Percentiles rank a stretch among this genome's conserved stretches.
phyloP scores from a whole-genome alignment of 2,113 vertebrate species.

The Crotalus horridus region DNA sequence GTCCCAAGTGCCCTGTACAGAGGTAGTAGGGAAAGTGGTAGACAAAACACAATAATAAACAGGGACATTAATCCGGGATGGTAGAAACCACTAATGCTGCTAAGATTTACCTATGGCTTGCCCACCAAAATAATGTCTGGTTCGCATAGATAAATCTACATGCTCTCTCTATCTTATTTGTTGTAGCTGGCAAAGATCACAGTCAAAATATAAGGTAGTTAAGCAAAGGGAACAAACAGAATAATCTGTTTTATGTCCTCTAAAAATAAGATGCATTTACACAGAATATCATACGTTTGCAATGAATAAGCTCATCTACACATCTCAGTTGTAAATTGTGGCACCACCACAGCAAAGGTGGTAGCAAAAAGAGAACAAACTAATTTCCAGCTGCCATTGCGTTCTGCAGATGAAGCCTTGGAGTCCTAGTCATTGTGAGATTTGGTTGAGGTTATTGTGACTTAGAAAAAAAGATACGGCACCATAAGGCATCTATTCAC shows the following conservation, averaged over 20 bases:
- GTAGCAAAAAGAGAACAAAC: neutral
- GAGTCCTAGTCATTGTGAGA: neutral
- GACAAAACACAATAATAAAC: neutral
- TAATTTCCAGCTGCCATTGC: neutral
- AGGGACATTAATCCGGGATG: neutral
- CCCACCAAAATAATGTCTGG: neutral
- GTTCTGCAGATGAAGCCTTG: neutral
- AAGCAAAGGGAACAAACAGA: neutral
- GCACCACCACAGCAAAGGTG: neutral
- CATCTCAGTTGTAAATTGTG: neutral
- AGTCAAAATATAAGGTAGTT: neutral
- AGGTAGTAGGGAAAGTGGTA: neutral
- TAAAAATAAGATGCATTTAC: neutral
- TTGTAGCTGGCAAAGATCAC: neutral
- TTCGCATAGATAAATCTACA: neutral
- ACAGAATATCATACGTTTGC: neutral
- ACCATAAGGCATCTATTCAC: neutral
- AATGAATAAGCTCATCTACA: neutral
- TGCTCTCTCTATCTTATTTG: neutral
- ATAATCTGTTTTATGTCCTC: neutral
- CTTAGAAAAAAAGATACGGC: neutral
- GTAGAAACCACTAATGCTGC: neutral
- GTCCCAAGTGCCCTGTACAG: neutral
- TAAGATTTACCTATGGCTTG: neutral
- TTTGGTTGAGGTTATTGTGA: neutral